A percentile compares a stretch with the other conserved stretches of the same genome.
phyloP scores from a whole-genome alignment of 1,140 invertebrate genomes.

The Drosophila busckii region DNA sequence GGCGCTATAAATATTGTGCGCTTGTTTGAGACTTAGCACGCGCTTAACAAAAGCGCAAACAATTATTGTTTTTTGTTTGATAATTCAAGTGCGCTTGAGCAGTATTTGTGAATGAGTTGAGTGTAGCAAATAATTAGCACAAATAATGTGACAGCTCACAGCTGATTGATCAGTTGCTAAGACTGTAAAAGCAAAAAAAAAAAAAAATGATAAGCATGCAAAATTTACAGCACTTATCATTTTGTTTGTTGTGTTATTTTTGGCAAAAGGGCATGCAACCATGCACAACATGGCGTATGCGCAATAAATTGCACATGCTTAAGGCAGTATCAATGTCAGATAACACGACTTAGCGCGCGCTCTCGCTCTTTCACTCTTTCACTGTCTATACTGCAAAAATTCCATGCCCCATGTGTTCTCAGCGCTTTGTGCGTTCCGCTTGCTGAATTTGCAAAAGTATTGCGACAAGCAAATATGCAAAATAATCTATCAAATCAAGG shows the following conservation, averaged over 20 bases:
- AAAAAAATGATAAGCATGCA: not conserved
- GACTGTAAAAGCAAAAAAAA: no score
- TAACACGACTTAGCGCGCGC: slow-evolving; percentile 40
- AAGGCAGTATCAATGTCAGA: slow-evolving; percentile 48
- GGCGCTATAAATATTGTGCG: slow-evolving; percentile 17
- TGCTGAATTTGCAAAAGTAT: no score
- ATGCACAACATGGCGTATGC: slow-evolving; percentile 38
- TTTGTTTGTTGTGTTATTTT: no score
- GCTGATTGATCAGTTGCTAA: no score
- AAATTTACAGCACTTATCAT: no score
- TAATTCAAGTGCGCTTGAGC: not conserved
- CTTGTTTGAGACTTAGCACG: slow-evolving; percentile 11
- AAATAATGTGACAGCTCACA: not conserved
- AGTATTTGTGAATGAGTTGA: slow-evolving; percentile 20
- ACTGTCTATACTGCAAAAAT: slow-evolving; percentile 4
- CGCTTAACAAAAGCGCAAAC: slow-evolving; percentile 4
- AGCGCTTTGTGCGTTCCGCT: not conserved
- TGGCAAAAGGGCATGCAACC: no score
- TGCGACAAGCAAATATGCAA: no score
- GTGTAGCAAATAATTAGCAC: slow-evolving; percentile 1
- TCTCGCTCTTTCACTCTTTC: not conserved
- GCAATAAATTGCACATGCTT: slow-evolving; percentile 36
- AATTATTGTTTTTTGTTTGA: not conserved
- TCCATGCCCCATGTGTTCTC: slow-evolving; percentile 8
- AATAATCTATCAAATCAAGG: no score